phyloP scores from a whole-genome alignment of 2,113 vertebrate species.

The Tachysurus vachellii region DNA sequence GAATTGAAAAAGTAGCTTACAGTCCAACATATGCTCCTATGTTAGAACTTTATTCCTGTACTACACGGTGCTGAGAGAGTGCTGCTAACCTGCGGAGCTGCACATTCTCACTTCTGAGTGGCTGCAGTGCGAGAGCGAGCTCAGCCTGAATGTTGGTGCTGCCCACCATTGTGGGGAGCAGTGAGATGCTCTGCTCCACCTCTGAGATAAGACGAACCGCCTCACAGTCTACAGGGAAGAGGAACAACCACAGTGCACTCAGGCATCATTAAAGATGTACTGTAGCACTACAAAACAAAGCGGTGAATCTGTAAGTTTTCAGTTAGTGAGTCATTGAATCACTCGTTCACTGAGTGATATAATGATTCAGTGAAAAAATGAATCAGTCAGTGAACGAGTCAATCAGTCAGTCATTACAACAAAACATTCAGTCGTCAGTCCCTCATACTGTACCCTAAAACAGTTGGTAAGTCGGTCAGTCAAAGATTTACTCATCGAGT shows the following conservation, averaged over 20 bases:
- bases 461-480: background rate
- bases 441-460: background rate
- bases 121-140: slow-evolving; percentile 75
- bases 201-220: slow-evolving; percentile 77
- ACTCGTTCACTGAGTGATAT: background rate
- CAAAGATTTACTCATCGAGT: background rate
- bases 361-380: background rate
- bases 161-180: slow-evolving; percentile 69
- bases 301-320: background rate
- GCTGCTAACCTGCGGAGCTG: slow-evolving; percentile 79
- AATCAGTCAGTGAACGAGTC: background rate
- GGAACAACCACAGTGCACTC: background rate
- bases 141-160: slow-evolving; percentile 71
- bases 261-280: background rate
- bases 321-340: background rate
- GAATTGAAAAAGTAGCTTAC: too few relatives aligned
- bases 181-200: slow-evolving; percentile 73
- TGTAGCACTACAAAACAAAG: background rate
- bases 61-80: background rate
- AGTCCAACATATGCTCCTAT: background rate
- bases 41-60: background rate
- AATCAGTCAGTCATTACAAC: background rate
- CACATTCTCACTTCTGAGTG: slow-evolving; percentile 80
- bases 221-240: slow-evolving; percentile 71
- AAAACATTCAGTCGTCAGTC: background rate